phyloP scores from a whole-genome alignment of 2,797 vertebrate species.

The Chromobotia macracanthus region DNA sequence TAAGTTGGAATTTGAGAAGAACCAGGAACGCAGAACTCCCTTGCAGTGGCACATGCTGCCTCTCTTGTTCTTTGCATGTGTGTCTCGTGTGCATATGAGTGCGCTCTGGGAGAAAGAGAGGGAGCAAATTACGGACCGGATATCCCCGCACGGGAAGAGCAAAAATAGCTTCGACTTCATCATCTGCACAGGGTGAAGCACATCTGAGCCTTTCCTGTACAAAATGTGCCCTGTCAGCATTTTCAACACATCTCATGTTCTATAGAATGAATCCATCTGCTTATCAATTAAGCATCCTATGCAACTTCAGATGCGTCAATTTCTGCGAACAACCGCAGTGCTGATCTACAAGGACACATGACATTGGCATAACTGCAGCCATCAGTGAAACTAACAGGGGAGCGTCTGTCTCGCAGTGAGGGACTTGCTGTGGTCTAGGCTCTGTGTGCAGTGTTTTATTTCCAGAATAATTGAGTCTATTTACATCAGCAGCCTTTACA shows the following conservation, averaged over 20 bases:
- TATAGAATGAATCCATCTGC: slow-evolving; percentile 23
- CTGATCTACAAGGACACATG: slow-evolving; percentile 41
- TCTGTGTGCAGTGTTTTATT: slow-evolving; percentile 40
- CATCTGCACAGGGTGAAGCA: slow-evolving; percentile 46
- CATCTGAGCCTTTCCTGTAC: slow-evolving; percentile 48
- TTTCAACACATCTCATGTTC: slow-evolving; percentile 41
- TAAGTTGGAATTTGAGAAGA: slow-evolving; percentile 65
- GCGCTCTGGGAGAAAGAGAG: slow-evolving; percentile 8
- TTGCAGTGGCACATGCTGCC: slow-evolving; percentile 15
- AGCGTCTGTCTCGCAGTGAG: slow-evolving; percentile 2
- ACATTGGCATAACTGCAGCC: slow-evolving; percentile 24
- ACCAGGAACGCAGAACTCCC: slow-evolving; percentile 55
- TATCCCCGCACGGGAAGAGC: slow-evolving; percentile 46
- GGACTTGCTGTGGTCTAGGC: slow-evolving; percentile 27
- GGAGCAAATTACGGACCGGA: slow-evolving; percentile 43
- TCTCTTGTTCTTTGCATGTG: slow-evolving; percentile 1
- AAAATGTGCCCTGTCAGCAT: slow-evolving; percentile 41
- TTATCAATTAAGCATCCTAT: slow-evolving; percentile 24
- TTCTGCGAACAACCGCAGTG: slow-evolving; percentile 16
- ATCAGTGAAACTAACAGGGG: slow-evolving; percentile 34
- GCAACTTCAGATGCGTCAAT: slow-evolving; percentile 6
- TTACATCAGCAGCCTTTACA: slow-evolving; percentile 50
- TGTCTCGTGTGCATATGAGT: slow-evolving; percentile 25
- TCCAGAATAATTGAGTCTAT: slow-evolving; percentile 50
- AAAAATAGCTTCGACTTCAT: slow-evolving; percentile 57